Evolutionary conservation across 2,888 invertebrate genomes (phyloP).

Genomic region (Dascillus cervinus): DNA sequence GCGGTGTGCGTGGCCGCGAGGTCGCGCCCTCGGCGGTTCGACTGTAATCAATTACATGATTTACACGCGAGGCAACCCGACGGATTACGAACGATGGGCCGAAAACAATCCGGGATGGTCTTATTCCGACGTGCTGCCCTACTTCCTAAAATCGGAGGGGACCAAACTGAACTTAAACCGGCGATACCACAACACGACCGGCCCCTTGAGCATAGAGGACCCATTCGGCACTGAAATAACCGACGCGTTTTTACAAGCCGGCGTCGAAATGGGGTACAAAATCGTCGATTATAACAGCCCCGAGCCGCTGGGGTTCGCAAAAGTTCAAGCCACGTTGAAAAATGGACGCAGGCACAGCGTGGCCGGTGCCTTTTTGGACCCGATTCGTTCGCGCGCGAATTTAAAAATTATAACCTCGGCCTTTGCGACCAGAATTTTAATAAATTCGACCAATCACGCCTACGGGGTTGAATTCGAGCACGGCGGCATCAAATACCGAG

Average conservation of each 20-base stretch:
- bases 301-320: slow-evolving; percentile 8
- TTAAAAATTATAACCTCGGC: slow-evolving; percentile 60
- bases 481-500: slow-evolving; percentile 45
- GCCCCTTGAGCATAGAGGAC: slow-evolving; percentile 50
- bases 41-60: slow-evolving; percentile 60
- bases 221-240: slow-evolving; percentile 52
- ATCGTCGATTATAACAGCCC: slow-evolving; percentile 7
- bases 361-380: slow-evolving; percentile 54
- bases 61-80: slow-evolving; percentile 64
- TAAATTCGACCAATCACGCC: slow-evolving; percentile 54
- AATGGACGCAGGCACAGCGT: slow-evolving; percentile 54
- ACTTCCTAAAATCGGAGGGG: slow-evolving; percentile 45
- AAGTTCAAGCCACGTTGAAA: slow-evolving; percentile 5
- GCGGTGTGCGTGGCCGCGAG: slow-evolving; percentile 48
- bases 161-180: slow-evolving; percentile 39
- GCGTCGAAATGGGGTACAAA: slow-evolving; percentile 5
- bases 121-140: slow-evolving; percentile 42
- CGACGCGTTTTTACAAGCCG: slow-evolving; percentile 48
- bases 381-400: slow-evolving; percentile 53
- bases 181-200: slow-evolving; percentile 43
- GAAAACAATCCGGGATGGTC: slow-evolving; percentile 68
- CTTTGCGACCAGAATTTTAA: slow-evolving; percentile 55
- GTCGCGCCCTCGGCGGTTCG: slow-evolving; percentile 52
- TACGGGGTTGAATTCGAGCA: slow-evolving; percentile 61
- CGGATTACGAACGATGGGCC: slow-evolving; percentile 62